Evolutionary conservation across 2,797 vertebrate species (phyloP).

Genomic region (Enteromius radiatus): DNA sequence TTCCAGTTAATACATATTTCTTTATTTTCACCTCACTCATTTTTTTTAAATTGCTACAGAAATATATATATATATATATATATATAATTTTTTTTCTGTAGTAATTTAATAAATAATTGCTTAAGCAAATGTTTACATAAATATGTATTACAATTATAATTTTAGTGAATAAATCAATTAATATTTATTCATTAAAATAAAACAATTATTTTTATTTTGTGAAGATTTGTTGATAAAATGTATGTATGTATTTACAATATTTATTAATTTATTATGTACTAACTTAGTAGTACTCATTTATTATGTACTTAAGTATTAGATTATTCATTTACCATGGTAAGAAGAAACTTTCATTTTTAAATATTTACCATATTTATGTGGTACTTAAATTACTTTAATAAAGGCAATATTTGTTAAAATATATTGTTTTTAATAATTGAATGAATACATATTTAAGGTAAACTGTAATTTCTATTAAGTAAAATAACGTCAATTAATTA

Average conservation of each 20-base stretch:
- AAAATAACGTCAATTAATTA: neutral
- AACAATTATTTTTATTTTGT: neutral
- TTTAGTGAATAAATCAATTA: neutral
- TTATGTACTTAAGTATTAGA: neutral
- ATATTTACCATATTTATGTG: neutral
- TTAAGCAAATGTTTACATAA: neutral
- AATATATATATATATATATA: neutral
- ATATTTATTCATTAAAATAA: no score
- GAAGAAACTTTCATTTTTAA: neutral
- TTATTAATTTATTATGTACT: neutral
- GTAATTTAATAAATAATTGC: neutral
- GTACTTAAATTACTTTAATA: neutral
- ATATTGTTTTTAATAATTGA: neutral
- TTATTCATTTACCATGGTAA: neutral
- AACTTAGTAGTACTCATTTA: neutral
- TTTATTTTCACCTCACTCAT: neutral
- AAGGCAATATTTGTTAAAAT: neutral
- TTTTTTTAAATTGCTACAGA: neutral
- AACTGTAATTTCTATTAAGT: neutral
- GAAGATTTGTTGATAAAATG: neutral
- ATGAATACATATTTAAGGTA: neutral
- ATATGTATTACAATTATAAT: neutral
- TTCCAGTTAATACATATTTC: no score
- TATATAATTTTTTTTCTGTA: neutral
- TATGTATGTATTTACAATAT: neutral